Conservation (phyloP, 2,113 vertebrate species). For the Athene noctua region DNA sequence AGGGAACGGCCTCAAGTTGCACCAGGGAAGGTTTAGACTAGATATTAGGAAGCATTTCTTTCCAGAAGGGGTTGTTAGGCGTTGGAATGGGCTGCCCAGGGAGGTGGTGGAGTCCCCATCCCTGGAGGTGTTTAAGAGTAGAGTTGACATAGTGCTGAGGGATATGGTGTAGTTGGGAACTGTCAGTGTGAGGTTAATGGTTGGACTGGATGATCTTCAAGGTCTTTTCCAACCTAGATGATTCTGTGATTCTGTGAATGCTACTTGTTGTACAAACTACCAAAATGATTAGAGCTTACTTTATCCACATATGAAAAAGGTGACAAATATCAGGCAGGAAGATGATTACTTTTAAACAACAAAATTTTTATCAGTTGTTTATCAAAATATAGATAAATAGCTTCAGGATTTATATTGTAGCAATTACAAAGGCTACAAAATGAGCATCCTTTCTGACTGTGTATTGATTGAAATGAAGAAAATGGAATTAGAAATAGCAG, state of each 20-base stretch:
- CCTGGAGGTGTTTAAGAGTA: too few species aligned
- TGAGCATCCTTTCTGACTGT: neutral
- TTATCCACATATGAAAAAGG: slow-evolving; percentile 1
- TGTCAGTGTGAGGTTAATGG: too few species aligned
- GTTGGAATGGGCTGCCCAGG: too few species aligned
- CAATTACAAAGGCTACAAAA: neutral
- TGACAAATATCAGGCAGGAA: neutral
- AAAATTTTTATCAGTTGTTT: neutral
- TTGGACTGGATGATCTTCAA: too few species aligned
- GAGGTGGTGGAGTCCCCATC: too few species aligned
- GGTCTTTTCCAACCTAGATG: too few species aligned
- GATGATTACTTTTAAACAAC: neutral
- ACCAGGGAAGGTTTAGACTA: too few species aligned
- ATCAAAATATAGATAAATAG: neutral
- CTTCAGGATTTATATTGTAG: neutral
- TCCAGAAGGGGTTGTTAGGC: too few species aligned
- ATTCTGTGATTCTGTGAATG: neutral
- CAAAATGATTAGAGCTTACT: neutral
- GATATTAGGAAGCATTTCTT: too few species aligned
- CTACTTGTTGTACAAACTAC: neutral
- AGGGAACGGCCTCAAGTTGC: too few species aligned
- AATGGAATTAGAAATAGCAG: neutral
- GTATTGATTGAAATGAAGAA: neutral
- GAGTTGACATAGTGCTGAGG: too few species aligned
- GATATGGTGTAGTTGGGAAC: too few species aligned